phyloP scores from a whole-genome alignment of 2,888 invertebrate species.

The Pseudoips prasinana region DNA sequence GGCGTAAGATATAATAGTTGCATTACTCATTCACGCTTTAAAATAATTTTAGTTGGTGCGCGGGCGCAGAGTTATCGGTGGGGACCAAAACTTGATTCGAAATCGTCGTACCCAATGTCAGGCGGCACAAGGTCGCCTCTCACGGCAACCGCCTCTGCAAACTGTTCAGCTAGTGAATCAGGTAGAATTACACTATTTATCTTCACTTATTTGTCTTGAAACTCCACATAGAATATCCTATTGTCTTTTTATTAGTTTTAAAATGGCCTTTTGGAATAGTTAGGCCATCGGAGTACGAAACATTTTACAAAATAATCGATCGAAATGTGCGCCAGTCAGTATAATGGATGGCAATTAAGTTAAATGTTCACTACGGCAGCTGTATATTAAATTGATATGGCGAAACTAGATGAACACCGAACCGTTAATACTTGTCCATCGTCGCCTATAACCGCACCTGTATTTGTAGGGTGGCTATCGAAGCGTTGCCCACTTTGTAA shows the following conservation, averaged over 20 bases:
- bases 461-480: conserved; percentile 30
- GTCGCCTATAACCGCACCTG: conserved; percentile 23
- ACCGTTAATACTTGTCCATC: conserved; percentile 16
- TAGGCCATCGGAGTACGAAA: no score
- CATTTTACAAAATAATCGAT: conserved; percentile 9
- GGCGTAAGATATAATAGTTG: conserved; percentile 8
- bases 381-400: conserved; percentile 16
- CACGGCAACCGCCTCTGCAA: conserved; percentile 59
- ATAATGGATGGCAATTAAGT: conserved; percentile 21
- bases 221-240: background rate
- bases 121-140: conserved; percentile 67
- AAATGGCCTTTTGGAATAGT: no score
- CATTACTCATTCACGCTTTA: conserved; percentile 10
- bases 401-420: conserved; percentile 15
- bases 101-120: conserved; percentile 69
- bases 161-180: conserved; percentile 21
- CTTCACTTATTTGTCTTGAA: conserved; percentile 32
- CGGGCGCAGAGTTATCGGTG: conserved; percentile 47
- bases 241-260: no score
- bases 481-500: conserved; percentile 28
- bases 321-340: conserved; percentile 16
- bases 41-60: conserved; percentile 28
- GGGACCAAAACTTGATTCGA: conserved; percentile 55
- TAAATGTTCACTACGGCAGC: conserved; percentile 16
- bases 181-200: conserved; percentile 27